These are phyloP conservation scores for Grus americana DNA, from an alignment of 2,113 vertebrate species.

Conservation along the genomic window DNA sequence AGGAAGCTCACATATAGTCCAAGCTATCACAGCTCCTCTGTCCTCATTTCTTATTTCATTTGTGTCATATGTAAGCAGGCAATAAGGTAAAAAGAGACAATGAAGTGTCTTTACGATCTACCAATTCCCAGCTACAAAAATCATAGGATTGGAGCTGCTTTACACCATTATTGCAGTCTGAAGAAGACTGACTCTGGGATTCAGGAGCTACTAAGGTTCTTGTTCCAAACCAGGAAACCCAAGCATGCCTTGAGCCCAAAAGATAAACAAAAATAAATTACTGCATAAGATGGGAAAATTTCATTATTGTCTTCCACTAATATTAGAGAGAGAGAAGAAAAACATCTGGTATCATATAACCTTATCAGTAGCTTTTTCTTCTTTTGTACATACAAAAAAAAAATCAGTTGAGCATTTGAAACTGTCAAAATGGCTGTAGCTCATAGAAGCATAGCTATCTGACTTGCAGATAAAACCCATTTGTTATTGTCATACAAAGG, in stretches of 20 bases:
- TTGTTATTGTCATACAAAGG: neutral
- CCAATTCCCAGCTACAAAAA: neutral
- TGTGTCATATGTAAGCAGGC: neutral
- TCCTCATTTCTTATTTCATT: neutral
- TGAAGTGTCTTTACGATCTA: neutral
- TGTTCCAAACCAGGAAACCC: neutral
- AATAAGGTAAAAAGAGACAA: neutral
- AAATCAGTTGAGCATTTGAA: neutral
- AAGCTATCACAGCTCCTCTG: neutral
- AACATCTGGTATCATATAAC: neutral
- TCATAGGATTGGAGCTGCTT: neutral
- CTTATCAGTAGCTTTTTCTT: neutral
- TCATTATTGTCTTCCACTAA: neutral
- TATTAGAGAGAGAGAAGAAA: neutral
- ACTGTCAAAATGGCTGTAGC: neutral
- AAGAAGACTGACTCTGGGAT: neutral
- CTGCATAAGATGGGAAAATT: neutral
- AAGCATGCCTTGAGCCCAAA: neutral
- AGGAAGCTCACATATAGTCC: neutral
- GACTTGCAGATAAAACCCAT: neutral
- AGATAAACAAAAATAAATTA: neutral
- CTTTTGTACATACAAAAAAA: neutral
- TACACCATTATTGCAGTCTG: neutral
- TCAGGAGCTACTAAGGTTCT: neutral
- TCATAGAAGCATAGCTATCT: neutral